These are phyloP conservation scores for Opisthocomus hoazin DNA, from an alignment of 2,113 vertebrate genomes.

Conservation along the genomic window DNA sequence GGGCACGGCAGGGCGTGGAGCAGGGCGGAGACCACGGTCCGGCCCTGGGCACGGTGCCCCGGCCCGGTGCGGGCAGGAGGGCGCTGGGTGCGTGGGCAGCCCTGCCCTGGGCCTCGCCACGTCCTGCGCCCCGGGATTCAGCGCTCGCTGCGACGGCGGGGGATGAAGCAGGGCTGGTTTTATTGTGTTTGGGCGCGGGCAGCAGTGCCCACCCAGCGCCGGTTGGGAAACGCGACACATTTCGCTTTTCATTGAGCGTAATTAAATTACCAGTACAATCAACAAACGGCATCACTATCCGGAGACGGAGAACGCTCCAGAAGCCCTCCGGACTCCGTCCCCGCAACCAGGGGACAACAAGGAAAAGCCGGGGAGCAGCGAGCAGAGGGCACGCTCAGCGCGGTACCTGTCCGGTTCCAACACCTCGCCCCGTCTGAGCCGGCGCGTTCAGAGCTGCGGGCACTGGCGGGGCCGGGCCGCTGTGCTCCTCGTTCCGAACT, in stretches of 20 bases:
- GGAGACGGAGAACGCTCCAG: background rate
- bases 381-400: background rate
- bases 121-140: background rate
- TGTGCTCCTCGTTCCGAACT: background rate
- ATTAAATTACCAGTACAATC: background rate
- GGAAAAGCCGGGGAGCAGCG: background rate
- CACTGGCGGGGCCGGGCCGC: background rate
- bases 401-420: background rate
- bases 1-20: background rate
- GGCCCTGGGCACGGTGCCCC: too few relatives aligned
- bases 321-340: background rate
- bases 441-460: background rate
- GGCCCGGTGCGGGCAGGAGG: background rate
- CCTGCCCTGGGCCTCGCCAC: too few relatives aligned
- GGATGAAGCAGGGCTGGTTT: background rate
- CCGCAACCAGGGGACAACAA: background rate
- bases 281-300: background rate
- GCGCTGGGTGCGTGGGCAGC: background rate
- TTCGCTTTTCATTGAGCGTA: background rate
- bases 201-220: fast-evolving
- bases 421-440: background rate
- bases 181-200: background rate
- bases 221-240: background rate
- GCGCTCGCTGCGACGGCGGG: background rate
- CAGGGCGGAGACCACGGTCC: background rate